Evolutionary conservation across 2,113 vertebrate genomes (phyloP).

Genomic region (rat (Rattus norvegicus)): GRCr8 NC_086026.1:77698501-77699000

Average conservation of each 20-base stretch:
- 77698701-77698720: slow-evolving; percentile 8
- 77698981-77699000: background rate
- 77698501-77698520: background rate
- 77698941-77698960: background rate
- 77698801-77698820: background rate
- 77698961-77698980: background rate
- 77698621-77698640: background rate
- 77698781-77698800: background rate
- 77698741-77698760: slow-evolving; percentile 1
- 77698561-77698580: background rate
- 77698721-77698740: background rate
- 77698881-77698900: background rate
- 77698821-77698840: background rate
- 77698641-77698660: slow-evolving; percentile 56
- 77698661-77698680: background rate
- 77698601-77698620: slow-evolving; percentile 1
- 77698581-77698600: slow-evolving; percentile 7
- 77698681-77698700: background rate
- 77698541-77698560: background rate
- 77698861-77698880: background rate
- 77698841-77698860: background rate
- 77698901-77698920: background rate
- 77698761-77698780: background rate
- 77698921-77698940: slow-evolving; percentile 15
- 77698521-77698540: background rate